A percentile compares a stretch with the other conserved stretches of the same genome.
Conservation (phyloP, 2,113 vertebrate genomes). For the Pterocles gutturalis region DNA sequence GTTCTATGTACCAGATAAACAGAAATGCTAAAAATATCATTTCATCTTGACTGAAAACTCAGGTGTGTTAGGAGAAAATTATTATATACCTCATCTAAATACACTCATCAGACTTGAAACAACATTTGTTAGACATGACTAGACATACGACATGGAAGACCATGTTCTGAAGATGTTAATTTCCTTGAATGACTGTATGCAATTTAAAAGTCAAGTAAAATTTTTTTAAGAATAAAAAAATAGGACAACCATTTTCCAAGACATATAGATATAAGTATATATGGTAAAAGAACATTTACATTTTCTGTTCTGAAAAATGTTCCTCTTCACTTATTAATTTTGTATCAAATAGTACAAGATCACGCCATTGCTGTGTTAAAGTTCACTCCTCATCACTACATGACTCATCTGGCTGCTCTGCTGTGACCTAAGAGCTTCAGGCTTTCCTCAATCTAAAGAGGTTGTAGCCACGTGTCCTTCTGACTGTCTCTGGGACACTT, state of each 20-base stretch:
- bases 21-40: background rate
- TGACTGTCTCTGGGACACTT: background rate
- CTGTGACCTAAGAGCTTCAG: background rate
- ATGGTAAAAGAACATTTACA: background rate
- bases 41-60: background rate
- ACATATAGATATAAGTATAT: background rate
- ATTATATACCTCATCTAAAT: background rate
- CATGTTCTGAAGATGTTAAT: background rate
- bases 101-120: background rate
- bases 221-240: background rate
- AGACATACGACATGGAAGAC: background rate
- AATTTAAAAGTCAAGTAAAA: background rate
- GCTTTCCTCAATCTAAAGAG: background rate
- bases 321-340: background rate
- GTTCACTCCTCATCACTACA: background rate
- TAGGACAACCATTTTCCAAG: background rate
- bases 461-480: background rate
- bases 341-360: background rate
- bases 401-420: background rate
- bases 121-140: background rate
- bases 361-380: fast-evolving
- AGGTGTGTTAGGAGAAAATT: background rate
- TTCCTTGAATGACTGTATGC: background rate
- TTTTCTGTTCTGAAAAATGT: background rate
- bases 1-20: background rate